Conservation (phyloP, 2,888 invertebrate species). For the Eristalis tenax region DNA sequence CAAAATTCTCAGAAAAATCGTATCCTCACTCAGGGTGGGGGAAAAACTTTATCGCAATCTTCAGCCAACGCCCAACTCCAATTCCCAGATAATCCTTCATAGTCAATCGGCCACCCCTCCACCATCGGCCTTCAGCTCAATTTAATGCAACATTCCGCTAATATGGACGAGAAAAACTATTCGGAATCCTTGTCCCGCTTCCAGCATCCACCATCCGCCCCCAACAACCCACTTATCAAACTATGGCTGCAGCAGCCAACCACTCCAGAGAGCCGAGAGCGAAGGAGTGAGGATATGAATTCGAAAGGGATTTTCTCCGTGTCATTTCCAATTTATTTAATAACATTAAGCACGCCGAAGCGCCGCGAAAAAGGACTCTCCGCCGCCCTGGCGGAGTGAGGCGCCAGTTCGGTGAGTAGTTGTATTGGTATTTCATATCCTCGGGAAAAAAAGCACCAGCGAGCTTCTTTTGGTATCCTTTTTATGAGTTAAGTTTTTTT, state of each 20-base stretch:
- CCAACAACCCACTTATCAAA: conserved; percentile 58
- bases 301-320: conserved; percentile 64
- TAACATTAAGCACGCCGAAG: conserved; percentile 53
- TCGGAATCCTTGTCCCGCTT: not conserved
- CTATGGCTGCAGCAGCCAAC: conserved; percentile 20
- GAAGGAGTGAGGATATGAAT: conserved; percentile 26
- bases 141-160: conserved; percentile 64
- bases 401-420: conserved; percentile 3
- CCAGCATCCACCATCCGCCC: not conserved
- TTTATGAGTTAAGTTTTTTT: conserved; percentile 59
- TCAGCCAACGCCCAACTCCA: conserved; percentile 9
- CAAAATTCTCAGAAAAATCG: conserved; percentile 61
- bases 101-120: conserved; percentile 58
- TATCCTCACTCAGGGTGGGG: conserved; percentile 30
- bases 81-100: conserved; percentile 62
- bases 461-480: conserved; percentile 16
- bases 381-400: conserved; percentile 8
- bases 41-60: conserved; percentile 29
- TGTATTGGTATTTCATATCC: conserved; percentile 46
- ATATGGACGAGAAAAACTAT: conserved; percentile 60
- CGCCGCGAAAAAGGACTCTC: not conserved
- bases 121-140: conserved; percentile 38
- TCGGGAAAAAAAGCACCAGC: not conserved
- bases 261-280: conserved; percentile 13
- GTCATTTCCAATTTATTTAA: conserved; percentile 69